Base-by-base conservation (phyloP, 2,888 invertebrate species). In the Chalcis sispes region DNA sequence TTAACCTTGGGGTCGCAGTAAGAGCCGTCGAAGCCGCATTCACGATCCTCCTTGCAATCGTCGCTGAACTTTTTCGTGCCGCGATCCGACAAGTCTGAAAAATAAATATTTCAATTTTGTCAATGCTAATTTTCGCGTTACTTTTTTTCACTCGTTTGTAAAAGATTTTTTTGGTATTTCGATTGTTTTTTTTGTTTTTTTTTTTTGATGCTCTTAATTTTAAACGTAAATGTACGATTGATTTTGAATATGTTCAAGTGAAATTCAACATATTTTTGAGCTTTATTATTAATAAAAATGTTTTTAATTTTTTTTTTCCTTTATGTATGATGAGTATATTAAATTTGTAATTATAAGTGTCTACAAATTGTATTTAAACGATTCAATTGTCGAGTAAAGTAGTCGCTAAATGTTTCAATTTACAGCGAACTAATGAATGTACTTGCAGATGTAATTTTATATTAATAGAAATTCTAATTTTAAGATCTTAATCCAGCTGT, bases 21-120 rank as follows among this genome's bases (percentile, higher is more conserved):
- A 42, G 95, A 93, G 80, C 94, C 93, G 64, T 91, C 91, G 89
- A 95, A 95, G 69, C 93, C 93, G 86, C 96, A 96, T 84, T 96
- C 95, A 75, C 90, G 87, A 69, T 93, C 92, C 70, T 91, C 90
- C 42, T 92, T 91, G 88, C 96, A 96, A 80, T 90, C 90, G 89
- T 96, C 96, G 23, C 95, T 95, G 85, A 94, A 94, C 89, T 93
- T 94, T 88, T 92, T 92, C 79, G 89, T 87, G 40, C 92, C 93
- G 59, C 91, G 91, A 78, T 89, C 91, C 73, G 90, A 89, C 85
- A 64, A 88, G 87, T 92, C 92, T 90, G 86, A 85, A 80, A 64
- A 72, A 71, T 66, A 23, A 50, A 58, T 77, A 54, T 48, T 50
- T 46, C 18, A 42, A 13, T 42, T 42, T 15, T 42, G 13, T 42